Base-by-base conservation (phyloP, 2,888 invertebrate genomes). In the Chalcis sispes region DNA sequence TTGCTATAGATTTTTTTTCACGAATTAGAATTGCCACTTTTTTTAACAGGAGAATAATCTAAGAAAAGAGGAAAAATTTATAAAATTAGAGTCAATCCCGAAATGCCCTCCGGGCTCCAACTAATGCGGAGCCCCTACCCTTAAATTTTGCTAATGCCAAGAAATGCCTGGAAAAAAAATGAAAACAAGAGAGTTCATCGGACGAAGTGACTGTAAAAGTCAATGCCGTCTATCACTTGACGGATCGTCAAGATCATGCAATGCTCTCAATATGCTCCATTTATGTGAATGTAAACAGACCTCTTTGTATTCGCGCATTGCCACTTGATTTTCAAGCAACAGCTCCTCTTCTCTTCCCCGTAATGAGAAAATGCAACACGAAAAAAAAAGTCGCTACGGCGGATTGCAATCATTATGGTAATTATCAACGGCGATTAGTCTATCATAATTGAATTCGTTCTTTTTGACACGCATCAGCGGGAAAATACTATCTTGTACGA, bases 71-170 rank as follows among this genome's bases (percentile, higher is more conserved):
- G 13, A 10, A 54, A 8, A 50, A 42, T 29, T 5, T 40, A 18
- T 5, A 10, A 48, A 5, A 8, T 10, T 67, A 74, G 62, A 70
- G 25, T 32, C 62, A 64, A 18, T 42, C 59, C 77, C 77, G 59
- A 58, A 75, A 84, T 85, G 85, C 83, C 82, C 80, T 80, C 75
- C 78, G 67, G 83, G 80, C 83, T 84, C 82, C 79, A 82, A 76
- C 61, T 72, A 59, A 85, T 85, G 84, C 81, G 82, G 82, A 84
- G 83, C 79, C 82, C 72, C 46, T 59, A 18, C 54, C 66, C 61
- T 46, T 23, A 23, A 32, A 36, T 27, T 15, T 10, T 42, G n/a
- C 62, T 46, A n/a, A 61, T 42, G 32, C 61, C 29, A 36, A 67
- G 13, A 61, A 27, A 54, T 48, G 20, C 25, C 54, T 7, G 0